Evolutionary conservation across 2,113 vertebrate genomes (phyloP), one percentile per base, ranked within the genome.

Genomic region (Aphyosemion australe): DNA sequence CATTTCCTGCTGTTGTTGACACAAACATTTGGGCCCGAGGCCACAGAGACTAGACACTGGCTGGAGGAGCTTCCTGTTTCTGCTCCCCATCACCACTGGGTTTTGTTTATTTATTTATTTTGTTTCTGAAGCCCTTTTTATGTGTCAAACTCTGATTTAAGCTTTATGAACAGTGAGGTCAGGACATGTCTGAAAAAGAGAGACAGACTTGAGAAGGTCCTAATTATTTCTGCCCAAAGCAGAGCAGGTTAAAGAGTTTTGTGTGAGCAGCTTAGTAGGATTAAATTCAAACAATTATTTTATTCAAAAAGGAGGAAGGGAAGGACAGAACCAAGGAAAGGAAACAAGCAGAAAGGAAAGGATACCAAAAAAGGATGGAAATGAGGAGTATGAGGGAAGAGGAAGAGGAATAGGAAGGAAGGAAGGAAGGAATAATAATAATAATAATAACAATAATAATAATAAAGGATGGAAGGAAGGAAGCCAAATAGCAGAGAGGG

Each of bases 1-100:
- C 51, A 64, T 83, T 87, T 90, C 85, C 83, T 76, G 72, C 60
- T 54, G 66, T 82, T 84, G 79, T 82, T 83, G 71, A 82, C 68
- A 66, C 56, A 81, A 73, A 80, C 69, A 54, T 65, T 68, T 37
- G 53, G 65, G 52, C 78, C 71, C 2, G 21, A 75, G 73, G 79
- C 69, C 71, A 58, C 45, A 32, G 52, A 66, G 81, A 76, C 64
- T 74, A 85, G 78, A 83, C 85, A 79, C 61, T 49, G 82, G 82
- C 73, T 31, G 41, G 45, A 83, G 85, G 75, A 78, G 59, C 71
- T 74, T 78, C 57, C 78, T 79, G 84, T 72, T 75, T 69, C 66
- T 20, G 52, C 50, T 49, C 50, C 65, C 66, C 50, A 49, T 58
- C 61, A 58, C 63, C 61, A 53, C 58, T 80, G 66, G 75, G 76